These are phyloP conservation scores for Poeciliopsis turneri DNA, from an alignment of 2,797 vertebrate genomes.

Conservation along the genomic window DNA sequence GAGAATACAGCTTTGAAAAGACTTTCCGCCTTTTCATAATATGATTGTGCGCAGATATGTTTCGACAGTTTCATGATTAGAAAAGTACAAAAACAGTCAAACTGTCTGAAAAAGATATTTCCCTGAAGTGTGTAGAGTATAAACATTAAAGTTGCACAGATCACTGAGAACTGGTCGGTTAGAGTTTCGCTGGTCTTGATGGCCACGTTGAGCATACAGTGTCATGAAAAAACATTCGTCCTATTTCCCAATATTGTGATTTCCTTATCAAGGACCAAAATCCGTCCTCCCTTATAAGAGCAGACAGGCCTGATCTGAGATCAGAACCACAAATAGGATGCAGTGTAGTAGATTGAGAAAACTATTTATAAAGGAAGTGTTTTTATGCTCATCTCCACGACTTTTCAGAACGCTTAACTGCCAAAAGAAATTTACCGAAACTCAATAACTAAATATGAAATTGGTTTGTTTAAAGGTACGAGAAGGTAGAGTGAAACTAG, in stretches of 20 bases:
- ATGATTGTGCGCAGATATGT: not conserved
- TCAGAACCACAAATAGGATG: not conserved
- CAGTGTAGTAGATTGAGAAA: not conserved
- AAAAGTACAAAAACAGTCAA: conserved; percentile 17
- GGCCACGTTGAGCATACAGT: not conserved
- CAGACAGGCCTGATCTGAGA: not conserved
- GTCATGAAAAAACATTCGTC: not conserved
- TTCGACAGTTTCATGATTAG: conserved; percentile 33
- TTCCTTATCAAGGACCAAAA: not conserved
- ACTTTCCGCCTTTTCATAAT: not conserved
- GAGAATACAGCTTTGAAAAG: not conserved
- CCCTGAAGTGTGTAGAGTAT: conserved; percentile 54
- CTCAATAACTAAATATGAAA: not conserved
- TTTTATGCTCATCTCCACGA: not conserved
- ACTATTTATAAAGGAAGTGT: not conserved
- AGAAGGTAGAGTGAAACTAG: not conserved
- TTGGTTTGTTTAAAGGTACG: not conserved
- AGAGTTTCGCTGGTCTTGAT: not conserved
- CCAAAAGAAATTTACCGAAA: not conserved
- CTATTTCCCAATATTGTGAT: not conserved
- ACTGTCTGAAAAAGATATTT: conserved; percentile 12
- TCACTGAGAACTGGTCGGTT: not conserved
- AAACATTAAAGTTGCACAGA: conserved; percentile 33
- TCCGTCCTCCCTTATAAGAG: not conserved
- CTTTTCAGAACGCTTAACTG: not conserved